Conservation (phyloP, 2,797 vertebrate species). For the Amazona ochrocephala region DNA sequence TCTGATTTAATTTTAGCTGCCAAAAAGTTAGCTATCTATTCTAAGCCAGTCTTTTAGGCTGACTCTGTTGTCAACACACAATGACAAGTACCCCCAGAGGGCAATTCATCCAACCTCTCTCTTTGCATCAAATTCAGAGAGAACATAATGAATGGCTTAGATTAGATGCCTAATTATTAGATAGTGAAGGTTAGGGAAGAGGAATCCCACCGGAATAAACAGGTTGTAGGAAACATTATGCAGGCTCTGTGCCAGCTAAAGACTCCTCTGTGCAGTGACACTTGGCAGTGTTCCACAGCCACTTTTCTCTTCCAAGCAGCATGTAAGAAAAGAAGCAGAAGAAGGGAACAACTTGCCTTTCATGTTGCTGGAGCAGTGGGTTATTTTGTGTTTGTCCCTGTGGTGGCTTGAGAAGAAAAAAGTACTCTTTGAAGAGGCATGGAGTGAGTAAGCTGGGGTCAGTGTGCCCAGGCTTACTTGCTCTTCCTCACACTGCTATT, state of each 20-base stretch:
- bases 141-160: conserved; percentile 29
- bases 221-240: not conserved
- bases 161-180: conserved; percentile 53
- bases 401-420: not conserved
- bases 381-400: not conserved
- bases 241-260: not conserved
- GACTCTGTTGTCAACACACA: conserved; percentile 42
- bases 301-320: not conserved
- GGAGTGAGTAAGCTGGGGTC: not conserved
- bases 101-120: not conserved
- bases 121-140: not conserved
- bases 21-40: conserved; percentile 30
- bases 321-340: not conserved
- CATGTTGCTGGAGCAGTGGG: not conserved
- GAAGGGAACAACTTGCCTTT: not conserved
- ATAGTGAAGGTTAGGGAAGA: conserved; percentile 44
- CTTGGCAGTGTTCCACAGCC: not conserved
- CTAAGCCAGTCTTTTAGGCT: conserved; percentile 25
- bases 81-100: conserved; percentile 51
- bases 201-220: not conserved
- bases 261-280: not conserved
- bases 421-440: not conserved
- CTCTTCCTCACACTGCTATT: not conserved
- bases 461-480: not conserved
- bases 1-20: conserved; percentile 32